Percentiles rank a stretch among this genome's conserved stretches.
Conservation (phyloP, 2,797 vertebrate species). For the Sebastes vulpes region DNA sequence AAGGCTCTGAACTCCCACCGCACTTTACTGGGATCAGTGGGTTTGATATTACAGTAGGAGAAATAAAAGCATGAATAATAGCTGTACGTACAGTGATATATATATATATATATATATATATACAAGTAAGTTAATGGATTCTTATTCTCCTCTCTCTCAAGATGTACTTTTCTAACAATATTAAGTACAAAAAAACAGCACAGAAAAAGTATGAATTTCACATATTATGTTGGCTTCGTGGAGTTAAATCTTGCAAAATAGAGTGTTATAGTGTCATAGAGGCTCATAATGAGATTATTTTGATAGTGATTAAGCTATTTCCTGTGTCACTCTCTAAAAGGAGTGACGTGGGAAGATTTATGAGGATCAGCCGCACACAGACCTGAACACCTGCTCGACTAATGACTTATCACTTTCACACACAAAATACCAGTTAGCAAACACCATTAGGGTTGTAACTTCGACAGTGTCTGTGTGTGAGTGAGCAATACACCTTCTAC, state of each 20-base stretch:
- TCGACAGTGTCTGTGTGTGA: background rate
- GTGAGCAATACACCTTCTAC: background rate
- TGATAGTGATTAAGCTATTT: constrained; percentile 6
- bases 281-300: background rate
- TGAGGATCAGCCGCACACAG: background rate
- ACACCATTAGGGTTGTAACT: background rate
- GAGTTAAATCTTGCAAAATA: background rate
- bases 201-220: too few relatives aligned
- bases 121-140: background rate
- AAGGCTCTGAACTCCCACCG: background rate
- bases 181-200: background rate
- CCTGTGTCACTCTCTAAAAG: constrained; percentile 4
- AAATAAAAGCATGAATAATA: background rate
- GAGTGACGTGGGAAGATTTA: constrained; percentile 24
- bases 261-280: background rate
- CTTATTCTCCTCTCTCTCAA: background rate
- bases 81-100: background rate
- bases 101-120: background rate
- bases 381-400: constrained; percentile 23
- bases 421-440: constrained; percentile 18
- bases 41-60: background rate
- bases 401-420: constrained; percentile 42
- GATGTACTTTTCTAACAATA: background rate
- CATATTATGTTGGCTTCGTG: too few relatives aligned
- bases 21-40: background rate